Base-by-base conservation (phyloP, 2,797 vertebrate species). In the Cirrhinus molitorella region DNA sequence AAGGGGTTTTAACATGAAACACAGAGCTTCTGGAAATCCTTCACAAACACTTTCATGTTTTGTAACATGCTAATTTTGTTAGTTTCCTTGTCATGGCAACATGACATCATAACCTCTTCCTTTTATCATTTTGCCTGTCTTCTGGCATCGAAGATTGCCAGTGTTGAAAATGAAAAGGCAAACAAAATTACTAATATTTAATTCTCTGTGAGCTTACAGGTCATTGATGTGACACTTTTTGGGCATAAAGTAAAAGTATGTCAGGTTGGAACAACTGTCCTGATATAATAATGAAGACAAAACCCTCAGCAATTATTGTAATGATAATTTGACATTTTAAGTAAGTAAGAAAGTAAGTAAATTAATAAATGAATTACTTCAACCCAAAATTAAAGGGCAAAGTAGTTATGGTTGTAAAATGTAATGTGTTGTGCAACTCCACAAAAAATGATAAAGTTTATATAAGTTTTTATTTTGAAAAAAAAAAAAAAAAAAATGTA, bases 1-100 rank as follows among this genome's bases (percentile, higher is more conserved):
- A 70, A 14, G 16, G 10, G 17, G 34, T 40, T 80, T 80, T 43
- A 19, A 21, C 12, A 80, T 3, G 34, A 37, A 49, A 63, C 40
- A 43, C 53, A 49, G 16, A 63, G 65, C 66, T 61, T 25, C 21
- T 37, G 55, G 74, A 49, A 83, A 55, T 57, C 49, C 51, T 68
- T 77, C 78, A 80, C 65, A 75, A 5, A 47, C 43, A 40, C 47
- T 31, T 40, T 28, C 37, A 31, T n/a, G 57, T 76, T 76, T 55
- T 55, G 61, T 53, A 66, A 63, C 57, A 40, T 16, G 31, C 23
- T 73, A 74, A 82, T 73, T 40, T 16, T 14, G 45, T 13, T n/a
- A 53, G 45, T 51, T 80, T 21, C 63, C 31, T 37, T 43, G 66
- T 55, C 34, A 80, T 57, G 9, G 0, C 61, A 65, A 55, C 47